Base-by-base conservation (phyloP, 2,797 vertebrate species). In the Adelosebastes latens region DNA sequence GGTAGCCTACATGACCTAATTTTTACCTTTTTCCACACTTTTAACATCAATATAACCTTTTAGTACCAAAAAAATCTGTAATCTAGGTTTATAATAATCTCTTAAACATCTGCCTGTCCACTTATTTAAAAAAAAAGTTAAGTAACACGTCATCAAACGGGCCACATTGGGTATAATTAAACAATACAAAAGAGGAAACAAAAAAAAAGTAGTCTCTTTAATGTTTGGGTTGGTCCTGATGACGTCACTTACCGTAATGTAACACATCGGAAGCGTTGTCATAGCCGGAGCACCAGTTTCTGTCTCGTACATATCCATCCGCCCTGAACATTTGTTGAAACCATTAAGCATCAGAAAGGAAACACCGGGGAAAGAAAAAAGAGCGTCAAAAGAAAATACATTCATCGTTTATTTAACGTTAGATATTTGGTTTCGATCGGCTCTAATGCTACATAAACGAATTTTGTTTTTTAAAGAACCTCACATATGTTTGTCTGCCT, bases 231-330 rank as follows among this genome's bases (percentile, higher is more conserved):
- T 80, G 67, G 77, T 64, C 85, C 52, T 52, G 34, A 18, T 94
- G 82, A 94, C 93, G 93, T 94, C 76, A 94, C 22, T 93, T 92
- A 81, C 84, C 11, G 91, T 92, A 86, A 91, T 16, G 39, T 2
- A 52, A 91, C 14, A 53, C 2, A 52, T 16, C 79, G 82, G 76
- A 90, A 85, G 81, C 61, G 2, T 24, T 24, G 71, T 75, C 39
- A 16, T 27, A 72, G 80, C 79, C 92, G 84, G 5, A 83, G 86
- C 42, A 93, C 93, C 32, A 0, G 34, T 79, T 81, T 84, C 53
- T 79, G 52, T 81, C 31, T 87, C 7, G 82, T 61, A 87, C 83
- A 87, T 91, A 92, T 89, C 32, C 89, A 72, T 94, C 90, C 94
- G 22, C 62, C 8, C 42, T 10, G 5, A 64, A 53, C 49, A 25